Evolutionary conservation across 2,797 vertebrate species (phyloP), one percentile per base, ranked within the genome.

Genomic region (Bradypus variegatus): DNA sequence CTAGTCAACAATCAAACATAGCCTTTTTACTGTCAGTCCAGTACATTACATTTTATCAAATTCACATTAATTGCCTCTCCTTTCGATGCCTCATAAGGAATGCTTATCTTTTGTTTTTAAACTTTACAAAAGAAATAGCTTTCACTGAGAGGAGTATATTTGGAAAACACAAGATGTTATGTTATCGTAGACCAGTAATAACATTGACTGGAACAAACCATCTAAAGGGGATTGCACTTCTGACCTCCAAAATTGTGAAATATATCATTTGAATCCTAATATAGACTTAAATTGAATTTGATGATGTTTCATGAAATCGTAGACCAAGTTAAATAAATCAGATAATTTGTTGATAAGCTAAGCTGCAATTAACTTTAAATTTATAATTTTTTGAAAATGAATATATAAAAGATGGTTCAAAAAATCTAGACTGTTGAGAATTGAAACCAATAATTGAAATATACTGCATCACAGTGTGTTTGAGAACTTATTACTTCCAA

Each of bases 1-100:
- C 93, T 96, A 96, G 96, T 97, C 95, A 97, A 97, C 96, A 97
- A 95, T 96, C 96, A 94, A 97, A 41, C 93, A 79, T 86, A 96
- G 90, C 94, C 93, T 96, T 97, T 97, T 96, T 96, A 95, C 92
- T 94, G 91, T 95, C 91, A 65, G 95, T 93, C 95, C 85, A 62
- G 88, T 87, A 91, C 25, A 8, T 93, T 96, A 90, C 81, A 72
- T 93, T 96, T 95, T 94, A 94, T 95, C 93, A 96, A 90, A 95
- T 93, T 95, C 83, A 88, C 65, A 67, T 94, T 96, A 96, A 97
- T 96, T 97, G 95, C 94, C 50, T 93, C 80, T 95, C 25, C 88
- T 93, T 95, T 83, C 60, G 65, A 5, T 90, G 36, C 76, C 72
- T 95, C 95, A 76, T 38, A 93, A n/a, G 65, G 76, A 84, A 94